These are phyloP conservation scores for Cheilinus undulatus DNA, from an alignment of 2,113 vertebrate species.

Conservation along the genomic window DNA sequence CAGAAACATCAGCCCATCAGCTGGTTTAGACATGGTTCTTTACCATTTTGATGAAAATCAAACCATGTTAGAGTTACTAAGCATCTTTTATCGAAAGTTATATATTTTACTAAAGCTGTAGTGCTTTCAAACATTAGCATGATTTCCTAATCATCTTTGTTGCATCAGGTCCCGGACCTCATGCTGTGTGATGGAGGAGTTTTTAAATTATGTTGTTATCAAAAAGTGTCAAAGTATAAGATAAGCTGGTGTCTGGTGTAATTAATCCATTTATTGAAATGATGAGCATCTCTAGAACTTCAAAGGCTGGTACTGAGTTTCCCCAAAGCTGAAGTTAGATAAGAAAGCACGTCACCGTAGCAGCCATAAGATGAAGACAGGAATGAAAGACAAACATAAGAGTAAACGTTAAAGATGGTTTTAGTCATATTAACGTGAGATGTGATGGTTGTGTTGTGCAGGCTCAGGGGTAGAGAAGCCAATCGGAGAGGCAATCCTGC, in stretches of 20 bases:
- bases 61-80: no score
- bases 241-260: not conserved
- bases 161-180: not conserved
- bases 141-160: not conserved
- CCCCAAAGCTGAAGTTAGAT: conserved; percentile 3
- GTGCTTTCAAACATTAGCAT: not conserved
- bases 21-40: no score
- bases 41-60: no score
- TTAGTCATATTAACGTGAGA: not conserved
- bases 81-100: no score
- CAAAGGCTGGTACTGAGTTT: not conserved
- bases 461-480: conserved; percentile 92
- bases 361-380: not conserved
- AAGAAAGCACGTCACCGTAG: not conserved
- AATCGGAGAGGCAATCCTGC: conserved; percentile 93
- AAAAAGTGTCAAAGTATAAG: not conserved
- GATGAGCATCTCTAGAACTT: not conserved
- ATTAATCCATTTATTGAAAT: no score
- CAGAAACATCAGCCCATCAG: no score
- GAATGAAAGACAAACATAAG: not conserved
- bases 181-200: not conserved
- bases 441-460: conserved; percentile 60
- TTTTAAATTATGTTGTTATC: not conserved
- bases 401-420: not conserved
- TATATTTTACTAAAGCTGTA: no score